Evolutionary conservation across 2,113 vertebrate genomes (phyloP), one percentile per base, ranked within the genome.

Genomic region (Leptocoma aspasia): DNA sequence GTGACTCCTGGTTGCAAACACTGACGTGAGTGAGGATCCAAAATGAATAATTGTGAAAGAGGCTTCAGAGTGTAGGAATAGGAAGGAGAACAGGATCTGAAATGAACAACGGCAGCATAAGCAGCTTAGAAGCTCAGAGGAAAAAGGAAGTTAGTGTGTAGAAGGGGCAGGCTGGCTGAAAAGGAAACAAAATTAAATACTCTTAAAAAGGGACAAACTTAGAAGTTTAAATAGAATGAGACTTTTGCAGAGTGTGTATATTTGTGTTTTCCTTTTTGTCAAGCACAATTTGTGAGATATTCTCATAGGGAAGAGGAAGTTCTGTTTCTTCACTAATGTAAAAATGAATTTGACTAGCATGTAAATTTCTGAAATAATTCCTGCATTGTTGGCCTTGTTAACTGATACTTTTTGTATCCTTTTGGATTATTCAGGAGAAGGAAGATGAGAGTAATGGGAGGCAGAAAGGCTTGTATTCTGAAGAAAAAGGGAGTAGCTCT

Each of bases 261-360:
- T 93, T 61, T 82, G 33, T 70, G 47, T 78, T 66, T 95, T 90
- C 42, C 64, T 86, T 3, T 0, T 79, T 53, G 27, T 52, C 39
- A 47, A 65, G 82, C 44, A 35, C 76, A 70, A 61, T 79, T 65
- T 72, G 17, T 52, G 85, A 64, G 80, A 52, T n/a, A 88, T 68
- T 23, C 33, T 41, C 19, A 37, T 4, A 57, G 69, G 90, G 76
- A 96, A 92, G 93, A 91, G 92, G 95, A 95, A 94, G 79, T 16
- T 44, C 53, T 73, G 9, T 75, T 94, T 35, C 45, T 94, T 92
- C 64, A 39, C 49, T 52, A 52, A n/a, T 69, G 52, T 83, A 52
- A 88, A 95, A 95, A 60, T 88, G 71, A 78, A 95, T 96, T 96
- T 95, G 90, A 68, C 88, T 96, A 28, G 37, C 44, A 84, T 94